These are phyloP conservation scores for Tiphia femorata DNA, from an alignment of 2,888 invertebrate species.

Conservation along the genomic window DNA sequence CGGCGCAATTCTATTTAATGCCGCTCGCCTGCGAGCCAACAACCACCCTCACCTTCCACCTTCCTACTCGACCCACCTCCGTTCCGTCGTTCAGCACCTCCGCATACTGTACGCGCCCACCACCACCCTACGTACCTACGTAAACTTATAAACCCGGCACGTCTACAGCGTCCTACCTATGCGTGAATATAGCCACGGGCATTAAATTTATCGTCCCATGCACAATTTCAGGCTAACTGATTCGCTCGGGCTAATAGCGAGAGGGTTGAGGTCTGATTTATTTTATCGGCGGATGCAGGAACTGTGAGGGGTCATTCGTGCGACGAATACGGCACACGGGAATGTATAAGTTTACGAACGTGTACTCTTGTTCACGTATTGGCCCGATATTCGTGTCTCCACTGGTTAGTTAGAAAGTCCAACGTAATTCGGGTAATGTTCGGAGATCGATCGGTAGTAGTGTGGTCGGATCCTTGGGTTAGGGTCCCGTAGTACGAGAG, in stretches of 20 bases:
- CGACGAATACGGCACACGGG: too few species aligned
- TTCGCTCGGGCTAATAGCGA: slow-evolving; percentile 60
- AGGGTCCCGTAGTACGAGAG: too few species aligned
- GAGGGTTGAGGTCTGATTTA: slow-evolving; percentile 57
- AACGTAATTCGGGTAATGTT: too few species aligned
- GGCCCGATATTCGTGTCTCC: too few species aligned
- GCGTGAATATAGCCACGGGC: slow-evolving; percentile 33
- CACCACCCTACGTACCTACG: slow-evolving; percentile 25
- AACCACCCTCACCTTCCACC: slow-evolving; percentile 24
- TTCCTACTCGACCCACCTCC: not conserved
- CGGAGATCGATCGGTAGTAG: too few species aligned
- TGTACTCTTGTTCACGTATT: too few species aligned
- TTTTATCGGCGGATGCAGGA: slow-evolving; percentile 43
- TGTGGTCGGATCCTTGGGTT: too few species aligned
- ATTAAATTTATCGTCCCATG: slow-evolving; percentile 61
- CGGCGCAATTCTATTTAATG: slow-evolving; percentile 65
- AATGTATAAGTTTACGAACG: too few species aligned
- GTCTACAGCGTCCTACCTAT: slow-evolving; percentile 41
- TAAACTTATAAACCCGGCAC: too few species aligned
- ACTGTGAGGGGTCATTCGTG: not conserved
- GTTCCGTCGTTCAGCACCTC: slow-evolving; percentile 15
- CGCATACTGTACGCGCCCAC: slow-evolving; percentile 13
- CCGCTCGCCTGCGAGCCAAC: slow-evolving; percentile 46
- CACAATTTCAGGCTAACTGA: slow-evolving; percentile 61
- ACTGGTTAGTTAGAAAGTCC: too few species aligned